Evolutionary conservation across 2,888 invertebrate genomes (phyloP).

Genomic region (Atrina japonica): DNA sequence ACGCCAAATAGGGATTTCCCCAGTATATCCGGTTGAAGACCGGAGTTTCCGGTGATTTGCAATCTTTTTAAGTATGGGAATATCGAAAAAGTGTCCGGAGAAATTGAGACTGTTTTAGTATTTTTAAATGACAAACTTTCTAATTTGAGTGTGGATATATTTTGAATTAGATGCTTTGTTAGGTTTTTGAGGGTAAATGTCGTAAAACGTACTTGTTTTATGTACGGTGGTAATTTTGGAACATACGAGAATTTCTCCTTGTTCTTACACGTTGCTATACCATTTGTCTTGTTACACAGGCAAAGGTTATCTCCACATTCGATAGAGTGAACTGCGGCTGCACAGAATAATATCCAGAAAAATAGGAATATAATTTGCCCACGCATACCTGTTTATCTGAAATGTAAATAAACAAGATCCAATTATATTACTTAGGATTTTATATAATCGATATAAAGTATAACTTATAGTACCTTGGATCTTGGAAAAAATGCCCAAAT

Average conservation of each 20-base stretch:
- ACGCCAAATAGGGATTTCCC: neutral
- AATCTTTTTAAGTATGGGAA: slow-evolving; percentile 2
- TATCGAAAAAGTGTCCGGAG: slow-evolving; percentile 11
- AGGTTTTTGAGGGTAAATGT: neutral
- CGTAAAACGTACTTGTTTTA: neutral
- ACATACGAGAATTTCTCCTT: slow-evolving; percentile 2
- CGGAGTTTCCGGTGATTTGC: neutral
- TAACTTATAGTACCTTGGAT: too few relatives aligned
- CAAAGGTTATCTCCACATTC: slow-evolving; percentile 16
- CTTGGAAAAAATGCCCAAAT: too few relatives aligned
- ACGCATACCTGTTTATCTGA: too few relatives aligned
- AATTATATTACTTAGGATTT: too few relatives aligned
- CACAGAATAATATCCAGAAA: too few relatives aligned
- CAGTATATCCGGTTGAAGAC: neutral
- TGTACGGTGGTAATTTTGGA: slow-evolving; percentile 10
- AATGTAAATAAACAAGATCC: too few relatives aligned
- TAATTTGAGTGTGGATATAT: slow-evolving; percentile 7
- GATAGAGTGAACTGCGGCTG: too few relatives aligned
- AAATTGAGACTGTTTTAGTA: neutral
- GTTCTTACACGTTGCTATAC: slow-evolving; percentile 12
- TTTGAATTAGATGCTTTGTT: neutral
- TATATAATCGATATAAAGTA: too few relatives aligned
- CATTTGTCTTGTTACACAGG: neutral
- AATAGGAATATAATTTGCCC: too few relatives aligned
- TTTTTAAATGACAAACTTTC: neutral